phyloP scores from a whole-genome alignment of 92 coral and sea anemone genomes.

The Phenganax marumi region DNA sequence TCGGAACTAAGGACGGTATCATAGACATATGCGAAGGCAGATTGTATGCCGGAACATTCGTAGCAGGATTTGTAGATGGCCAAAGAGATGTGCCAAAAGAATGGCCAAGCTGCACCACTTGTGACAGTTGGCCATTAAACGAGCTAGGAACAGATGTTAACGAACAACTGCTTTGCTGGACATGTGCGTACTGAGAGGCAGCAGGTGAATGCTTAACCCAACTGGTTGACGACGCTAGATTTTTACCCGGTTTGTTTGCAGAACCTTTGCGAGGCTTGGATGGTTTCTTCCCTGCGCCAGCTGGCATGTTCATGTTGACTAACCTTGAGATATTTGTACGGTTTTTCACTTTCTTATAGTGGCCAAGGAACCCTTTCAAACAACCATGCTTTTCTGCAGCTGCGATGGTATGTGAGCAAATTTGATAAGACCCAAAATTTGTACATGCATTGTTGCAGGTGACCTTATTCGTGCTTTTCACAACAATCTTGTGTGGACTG shows the following conservation, averaged over 20 bases:
- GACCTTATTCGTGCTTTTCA: not conserved
- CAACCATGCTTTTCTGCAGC: conserved; percentile 23
- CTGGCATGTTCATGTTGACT: no score
- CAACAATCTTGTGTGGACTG: conserved; percentile 15
- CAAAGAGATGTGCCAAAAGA: no score
- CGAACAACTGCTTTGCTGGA: no score
- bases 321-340: not conserved
- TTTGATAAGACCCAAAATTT: conserved; percentile 12
- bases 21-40: no score
- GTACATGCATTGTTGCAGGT: conserved; percentile 24
- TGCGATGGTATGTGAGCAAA: conserved; percentile 29
- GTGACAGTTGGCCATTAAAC: no score
- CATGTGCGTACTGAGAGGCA: no score
- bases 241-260: not conserved
- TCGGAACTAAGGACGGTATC: no score
- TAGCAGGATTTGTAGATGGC: no score
- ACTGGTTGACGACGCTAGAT: not conserved
- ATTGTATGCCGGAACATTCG: no score
- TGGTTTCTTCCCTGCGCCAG: not conserved
- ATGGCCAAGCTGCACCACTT: no score
- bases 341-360: not conserved
- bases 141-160: no score
- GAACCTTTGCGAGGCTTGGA: not conserved
- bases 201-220: no score
- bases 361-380: conserved; percentile 12